phyloP scores from a whole-genome alignment of 2,113 vertebrate genomes.

The Prietella phreatophila region DNA sequence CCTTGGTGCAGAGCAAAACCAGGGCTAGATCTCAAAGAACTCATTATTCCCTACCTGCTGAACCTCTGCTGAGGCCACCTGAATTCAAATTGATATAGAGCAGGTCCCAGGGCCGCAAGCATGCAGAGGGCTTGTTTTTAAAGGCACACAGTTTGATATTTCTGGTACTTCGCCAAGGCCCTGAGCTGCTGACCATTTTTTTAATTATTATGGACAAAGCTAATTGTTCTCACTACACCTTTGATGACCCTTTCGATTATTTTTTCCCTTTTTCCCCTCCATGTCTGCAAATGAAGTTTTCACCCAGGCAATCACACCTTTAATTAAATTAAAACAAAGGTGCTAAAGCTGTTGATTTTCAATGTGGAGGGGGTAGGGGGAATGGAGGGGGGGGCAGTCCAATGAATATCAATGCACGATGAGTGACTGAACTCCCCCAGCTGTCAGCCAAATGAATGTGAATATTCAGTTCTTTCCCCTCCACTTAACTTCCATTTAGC shows the following conservation, averaged over 20 bases:
- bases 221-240: constrained; percentile 38
- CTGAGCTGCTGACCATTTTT: constrained; percentile 25
- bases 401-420: constrained; percentile 75
- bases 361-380: constrained; percentile 38
- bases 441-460: constrained; percentile 74
- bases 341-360: constrained; percentile 75
- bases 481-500: constrained; percentile 75
- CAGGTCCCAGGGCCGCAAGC: constrained; percentile 27
- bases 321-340: constrained; percentile 79
- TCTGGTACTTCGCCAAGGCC: constrained; percentile 21
- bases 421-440: constrained; percentile 71
- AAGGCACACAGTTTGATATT: constrained; percentile 26
- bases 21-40: constrained; percentile 49
- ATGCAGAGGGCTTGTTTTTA: constrained; percentile 25
- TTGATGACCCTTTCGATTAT: constrained; percentile 43
- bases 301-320: constrained; percentile 69
- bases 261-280: constrained; percentile 42
- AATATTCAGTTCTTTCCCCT: constrained; percentile 75
- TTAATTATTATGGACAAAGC: constrained; percentile 33
- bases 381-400: constrained; percentile 50
- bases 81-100: constrained; percentile 32
- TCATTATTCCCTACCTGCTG: constrained; percentile 52
- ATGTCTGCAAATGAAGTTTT: constrained; percentile 73
- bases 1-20: constrained; percentile 40
- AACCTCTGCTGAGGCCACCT: constrained; percentile 34